Evolutionary conservation across 37 sponge, comb jelly and placozoan genomes (phyloP), one percentile per base, ranked within the genome.

Genomic region (Geodia barretti): DNA sequence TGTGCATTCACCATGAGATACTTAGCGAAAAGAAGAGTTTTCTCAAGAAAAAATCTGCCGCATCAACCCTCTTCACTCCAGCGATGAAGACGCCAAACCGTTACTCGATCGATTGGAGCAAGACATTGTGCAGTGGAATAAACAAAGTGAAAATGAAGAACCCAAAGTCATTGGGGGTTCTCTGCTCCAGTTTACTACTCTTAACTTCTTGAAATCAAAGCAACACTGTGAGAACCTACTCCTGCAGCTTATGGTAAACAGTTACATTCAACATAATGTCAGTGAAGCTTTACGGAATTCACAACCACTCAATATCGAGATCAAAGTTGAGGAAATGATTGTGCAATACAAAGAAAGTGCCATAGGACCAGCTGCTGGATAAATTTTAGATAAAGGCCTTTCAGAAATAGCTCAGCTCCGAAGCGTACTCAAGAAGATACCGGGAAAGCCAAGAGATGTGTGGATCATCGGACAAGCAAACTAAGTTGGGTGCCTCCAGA

Each of bases 141-240:
- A 24, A 71, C 33, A 71, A 5, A 36, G 38, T 36, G 35, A 71
- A 17, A 14, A 14, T 17, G 2, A 24, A 32, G 25, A 36, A 39
- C 68, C 58, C 32, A 68, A 70, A 35, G 63, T 84, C 0, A 14
- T 32, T 68, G 85, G 78, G 3, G 85, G 85, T 7, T 4, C 58
- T 8, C 62, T 84, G 5, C 47, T 60, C 30, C 75, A 76, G 62
- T 76, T 47, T 40, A 33, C 40, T 2, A 34, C 64, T 0, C 60
- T 23, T 38, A 84, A 84, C 40, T 68, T 70, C 85, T 33, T 33
- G 17, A 36, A 32, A n/a, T 84, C 85, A 17, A 54, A 29, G 2
- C 3, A 35, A 0, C 2, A 0, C 39, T 84, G 85, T 54, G 17
- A 9, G 14, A 14, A 47, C n/a, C n/a, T n/a, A n/a, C n/a, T n/a